Conservation (phyloP, 1,140 invertebrate species). For the Drosophila repleta region DNA sequence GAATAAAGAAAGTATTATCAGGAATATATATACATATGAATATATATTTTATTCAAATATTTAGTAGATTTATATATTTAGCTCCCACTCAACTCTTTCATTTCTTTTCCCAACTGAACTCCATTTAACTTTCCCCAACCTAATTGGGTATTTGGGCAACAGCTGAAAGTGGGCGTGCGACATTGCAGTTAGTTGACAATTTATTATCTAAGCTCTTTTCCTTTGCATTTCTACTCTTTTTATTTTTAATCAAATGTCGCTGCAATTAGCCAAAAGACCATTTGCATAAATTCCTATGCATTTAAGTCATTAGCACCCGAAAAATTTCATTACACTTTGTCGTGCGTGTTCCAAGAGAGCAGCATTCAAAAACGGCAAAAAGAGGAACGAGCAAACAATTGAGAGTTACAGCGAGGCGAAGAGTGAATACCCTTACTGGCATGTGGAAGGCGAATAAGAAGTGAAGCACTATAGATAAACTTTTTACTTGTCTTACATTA, state of each 20-base stretch:
- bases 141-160: background rate
- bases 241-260: conserved; percentile 59
- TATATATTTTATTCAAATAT: too few species aligned
- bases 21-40: too few species aligned
- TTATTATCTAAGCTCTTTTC: conserved; percentile 8
- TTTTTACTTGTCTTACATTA: too few species aligned
- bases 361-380: conserved; percentile 37
- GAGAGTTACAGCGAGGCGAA: background rate
- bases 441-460: too few species aligned
- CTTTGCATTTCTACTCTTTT: conserved; percentile 1
- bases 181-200: conserved; percentile 4
- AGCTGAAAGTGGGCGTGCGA: background rate
- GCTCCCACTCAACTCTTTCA: too few species aligned
- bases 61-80: too few species aligned
- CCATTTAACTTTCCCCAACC: too few species aligned
- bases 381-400: conserved; percentile 1
- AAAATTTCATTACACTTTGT: conserved; percentile 75
- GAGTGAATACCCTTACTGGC: background rate
- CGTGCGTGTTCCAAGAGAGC: conserved; percentile 25
- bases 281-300: conserved; percentile 70
- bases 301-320: conserved; percentile 70
- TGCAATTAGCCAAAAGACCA: conserved; percentile 62
- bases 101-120: too few species aligned
- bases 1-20: too few species aligned
- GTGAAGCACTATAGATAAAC: too few species aligned